Percentiles rank a stretch among this genome's conserved stretches.
Evolutionary conservation across 2,797 vertebrate species (phyloP).

Genomic region (Acipenser oxyrinchus): DNA sequence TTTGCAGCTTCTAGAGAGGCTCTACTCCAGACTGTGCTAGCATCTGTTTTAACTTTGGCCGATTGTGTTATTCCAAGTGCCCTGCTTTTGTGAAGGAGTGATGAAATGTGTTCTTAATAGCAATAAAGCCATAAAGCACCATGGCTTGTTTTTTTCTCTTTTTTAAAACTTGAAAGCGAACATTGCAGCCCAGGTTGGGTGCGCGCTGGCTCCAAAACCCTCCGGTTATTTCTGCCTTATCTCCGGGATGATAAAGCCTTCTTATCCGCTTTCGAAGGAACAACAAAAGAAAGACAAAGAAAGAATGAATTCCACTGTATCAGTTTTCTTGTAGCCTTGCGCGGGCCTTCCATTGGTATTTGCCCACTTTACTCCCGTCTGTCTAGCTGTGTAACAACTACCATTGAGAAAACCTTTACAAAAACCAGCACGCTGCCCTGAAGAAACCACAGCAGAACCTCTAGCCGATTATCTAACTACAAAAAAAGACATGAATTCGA

Average conservation of each 20-base stretch:
- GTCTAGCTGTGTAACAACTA: too few relatives aligned
- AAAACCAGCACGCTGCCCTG: too few relatives aligned
- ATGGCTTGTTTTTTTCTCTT: slow-evolving; percentile 27
- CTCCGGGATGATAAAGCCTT: not conserved
- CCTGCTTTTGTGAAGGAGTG: slow-evolving; percentile 55
- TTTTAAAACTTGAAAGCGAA: slow-evolving; percentile 3
- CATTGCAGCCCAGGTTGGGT: slow-evolving; percentile 3
- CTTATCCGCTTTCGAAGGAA: slow-evolving; percentile 11
- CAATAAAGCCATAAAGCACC: slow-evolving; percentile 43
- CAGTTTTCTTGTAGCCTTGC: too few relatives aligned
- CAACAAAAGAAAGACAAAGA: slow-evolving; percentile 20
- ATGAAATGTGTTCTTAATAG: slow-evolving; percentile 56
- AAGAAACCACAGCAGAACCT: too few relatives aligned
- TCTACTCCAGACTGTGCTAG: slow-evolving; percentile 41
- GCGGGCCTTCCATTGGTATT: too few relatives aligned
- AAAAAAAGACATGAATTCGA: too few relatives aligned
- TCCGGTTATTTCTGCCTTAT: too few relatives aligned
- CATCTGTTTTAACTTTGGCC: slow-evolving; percentile 71
- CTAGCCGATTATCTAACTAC: too few relatives aligned
- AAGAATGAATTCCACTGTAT: slow-evolving; percentile 20
- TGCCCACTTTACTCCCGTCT: too few relatives aligned
- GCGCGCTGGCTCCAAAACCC: not conserved
- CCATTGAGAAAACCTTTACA: too few relatives aligned
- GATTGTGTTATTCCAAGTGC: slow-evolving; percentile 65
- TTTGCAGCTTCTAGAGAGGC: slow-evolving; percentile 39